These are phyloP conservation scores for Pseudolaguvia tuberculata DNA, from an alignment of 2,113 vertebrate species.

Conservation along the genomic window DNA sequence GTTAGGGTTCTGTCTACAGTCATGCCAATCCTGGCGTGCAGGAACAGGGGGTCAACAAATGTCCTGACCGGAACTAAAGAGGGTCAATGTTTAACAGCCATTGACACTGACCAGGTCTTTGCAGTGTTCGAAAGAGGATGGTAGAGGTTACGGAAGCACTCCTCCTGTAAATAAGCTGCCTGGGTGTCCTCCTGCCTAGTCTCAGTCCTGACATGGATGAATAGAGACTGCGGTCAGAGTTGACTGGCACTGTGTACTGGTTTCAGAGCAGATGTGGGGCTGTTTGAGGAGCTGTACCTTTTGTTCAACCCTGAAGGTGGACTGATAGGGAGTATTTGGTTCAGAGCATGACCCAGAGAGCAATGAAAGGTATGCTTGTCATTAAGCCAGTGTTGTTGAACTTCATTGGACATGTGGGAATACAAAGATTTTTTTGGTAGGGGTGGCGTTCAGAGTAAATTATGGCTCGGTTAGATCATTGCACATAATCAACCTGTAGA, in stretches of 20 bases:
- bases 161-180: constrained; percentile 39
- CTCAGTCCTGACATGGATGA: constrained; percentile 35
- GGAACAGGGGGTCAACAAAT: constrained; percentile 12
- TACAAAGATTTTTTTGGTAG: too few relatives aligned
- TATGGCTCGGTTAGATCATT: constrained; percentile 22
- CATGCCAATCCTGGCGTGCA: neutral
- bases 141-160: constrained; percentile 28
- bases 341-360: constrained; percentile 20
- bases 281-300: constrained; percentile 30
- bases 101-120: constrained; percentile 40
- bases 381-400: neutral
- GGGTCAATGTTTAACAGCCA: constrained; percentile 33
- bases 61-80: constrained; percentile 25
- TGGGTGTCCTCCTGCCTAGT: constrained; percentile 45
- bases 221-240: constrained; percentile 28
- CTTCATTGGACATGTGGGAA: neutral
- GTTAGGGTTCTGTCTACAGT: constrained; percentile 12
- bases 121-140: constrained; percentile 18
- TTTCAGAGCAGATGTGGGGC: constrained; percentile 38
- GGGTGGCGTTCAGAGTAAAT: neutral
- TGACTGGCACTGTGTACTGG: constrained; percentile 15
- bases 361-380: constrained; percentile 21
- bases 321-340: constrained; percentile 23
- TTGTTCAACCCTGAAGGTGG: constrained; percentile 34
- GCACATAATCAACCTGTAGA: constrained; percentile 1